Conservation (phyloP, 2,888 invertebrate species). For the Harpagoxenus sublaevis region DNA sequence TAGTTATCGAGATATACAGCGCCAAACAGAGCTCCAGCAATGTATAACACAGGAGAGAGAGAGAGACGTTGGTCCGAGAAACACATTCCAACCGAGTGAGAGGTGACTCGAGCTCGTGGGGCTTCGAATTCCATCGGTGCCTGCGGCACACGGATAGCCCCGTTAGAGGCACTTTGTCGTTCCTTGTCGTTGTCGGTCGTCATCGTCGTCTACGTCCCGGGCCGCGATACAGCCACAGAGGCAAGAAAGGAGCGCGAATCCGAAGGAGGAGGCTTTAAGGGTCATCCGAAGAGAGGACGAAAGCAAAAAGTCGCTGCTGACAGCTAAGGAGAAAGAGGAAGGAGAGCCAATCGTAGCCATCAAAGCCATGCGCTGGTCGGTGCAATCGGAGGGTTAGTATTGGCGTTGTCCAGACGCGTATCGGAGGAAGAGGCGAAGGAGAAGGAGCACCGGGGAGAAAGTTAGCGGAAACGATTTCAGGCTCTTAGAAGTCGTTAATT, state of each 20-base stretch:
- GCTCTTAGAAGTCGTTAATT: constrained; percentile 68
- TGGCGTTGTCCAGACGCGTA: constrained; percentile 47
- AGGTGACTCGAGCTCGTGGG: constrained; percentile 29
- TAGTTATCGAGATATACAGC: constrained; percentile 48
- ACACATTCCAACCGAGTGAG: constrained; percentile 45
- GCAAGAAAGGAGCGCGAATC: constrained; percentile 38
- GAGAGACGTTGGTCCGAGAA: constrained; percentile 35
- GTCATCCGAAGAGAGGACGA: background rate
- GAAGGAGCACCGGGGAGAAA: constrained; percentile 40
- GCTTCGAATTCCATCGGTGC: constrained; percentile 56
- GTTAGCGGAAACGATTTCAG: constrained; percentile 58
- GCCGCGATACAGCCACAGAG: constrained; percentile 21
- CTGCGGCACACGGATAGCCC: constrained; percentile 57
- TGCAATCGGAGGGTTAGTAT: constrained; percentile 66
- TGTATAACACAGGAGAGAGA: constrained; percentile 12
- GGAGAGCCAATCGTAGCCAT: constrained; percentile 59
- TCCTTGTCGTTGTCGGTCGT: constrained; percentile 33
- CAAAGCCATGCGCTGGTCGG: constrained; percentile 67
- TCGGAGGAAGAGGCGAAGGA: constrained; percentile 17
- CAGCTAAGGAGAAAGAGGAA: constrained; percentile 28
- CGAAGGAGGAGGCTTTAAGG: background rate
- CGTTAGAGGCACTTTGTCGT: constrained; percentile 51
- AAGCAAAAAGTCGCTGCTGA: constrained; percentile 18
- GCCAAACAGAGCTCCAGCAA: constrained; percentile 24
- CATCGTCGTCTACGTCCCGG: background rate